These are phyloP conservation scores for Hydropsyche betteni DNA, from an alignment of 2,888 invertebrate species.

Conservation along the genomic window DNA sequence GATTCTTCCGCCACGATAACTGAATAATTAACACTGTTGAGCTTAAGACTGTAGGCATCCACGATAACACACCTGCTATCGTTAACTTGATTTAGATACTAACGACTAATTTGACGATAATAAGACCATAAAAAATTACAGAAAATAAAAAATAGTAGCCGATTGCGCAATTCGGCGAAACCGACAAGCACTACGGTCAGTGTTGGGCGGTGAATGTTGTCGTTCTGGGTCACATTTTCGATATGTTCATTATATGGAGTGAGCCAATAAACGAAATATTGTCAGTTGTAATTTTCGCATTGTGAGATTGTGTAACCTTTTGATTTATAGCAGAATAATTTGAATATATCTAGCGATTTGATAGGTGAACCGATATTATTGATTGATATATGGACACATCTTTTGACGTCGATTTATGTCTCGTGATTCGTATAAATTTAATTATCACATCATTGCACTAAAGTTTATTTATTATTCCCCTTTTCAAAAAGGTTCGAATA, in stretches of 20 bases:
- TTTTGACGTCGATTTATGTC: too few relatives aligned
- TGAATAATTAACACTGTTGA: neutral
- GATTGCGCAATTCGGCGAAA: constrained; percentile 5
- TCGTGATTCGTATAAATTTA: too few relatives aligned
- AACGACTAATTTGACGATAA: constrained; percentile 8
- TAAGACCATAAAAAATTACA: neutral
- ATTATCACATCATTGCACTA: too few relatives aligned
- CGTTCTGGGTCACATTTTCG: constrained; percentile 21
- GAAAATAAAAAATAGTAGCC: constrained; percentile 1
- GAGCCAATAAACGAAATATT: too few relatives aligned
- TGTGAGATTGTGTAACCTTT: too few relatives aligned
- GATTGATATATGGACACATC: too few relatives aligned
- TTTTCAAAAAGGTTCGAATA: too few relatives aligned
- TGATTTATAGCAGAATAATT: too few relatives aligned
- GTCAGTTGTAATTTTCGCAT: too few relatives aligned
- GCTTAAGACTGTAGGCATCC: neutral
- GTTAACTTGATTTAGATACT: constrained; percentile 14
- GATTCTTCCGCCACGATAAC: constrained; percentile 20
- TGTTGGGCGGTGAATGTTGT: constrained; percentile 18
- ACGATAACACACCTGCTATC: constrained; percentile 19
- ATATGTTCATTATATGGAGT: neutral
- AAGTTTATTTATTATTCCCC: too few relatives aligned
- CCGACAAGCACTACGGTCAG: neutral
- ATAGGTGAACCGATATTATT: too few relatives aligned
- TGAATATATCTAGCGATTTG: too few relatives aligned